Evolutionary conservation across 1,140 invertebrate genomes (phyloP).

Genomic region (Macrosteles quadrilineatus): DNA sequence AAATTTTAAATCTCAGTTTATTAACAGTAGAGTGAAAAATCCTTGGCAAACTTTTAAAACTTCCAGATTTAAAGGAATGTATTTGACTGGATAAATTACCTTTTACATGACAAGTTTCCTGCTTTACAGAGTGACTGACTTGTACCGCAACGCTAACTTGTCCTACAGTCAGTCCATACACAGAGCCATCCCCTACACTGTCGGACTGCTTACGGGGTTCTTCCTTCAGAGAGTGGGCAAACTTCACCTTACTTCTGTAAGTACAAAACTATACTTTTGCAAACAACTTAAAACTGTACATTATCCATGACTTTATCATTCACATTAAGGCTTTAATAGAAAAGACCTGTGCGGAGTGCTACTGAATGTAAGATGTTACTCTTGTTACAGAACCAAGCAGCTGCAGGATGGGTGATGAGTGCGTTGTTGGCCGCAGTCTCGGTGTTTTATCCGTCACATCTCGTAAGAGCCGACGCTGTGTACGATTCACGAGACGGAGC

Average conservation of each 20-base stretch:
- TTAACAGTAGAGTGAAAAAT: too few relatives aligned
- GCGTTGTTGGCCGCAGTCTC: conserved; percentile 56
- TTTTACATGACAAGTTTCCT: too few relatives aligned
- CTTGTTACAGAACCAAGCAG: conserved; percentile 45
- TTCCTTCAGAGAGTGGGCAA: conserved; percentile 48
- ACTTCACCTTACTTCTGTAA: background rate
- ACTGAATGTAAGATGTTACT: background rate
- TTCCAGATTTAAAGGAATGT: too few relatives aligned
- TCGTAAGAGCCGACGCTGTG: conserved; percentile 58
- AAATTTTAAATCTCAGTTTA: too few relatives aligned
- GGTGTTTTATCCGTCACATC: conserved; percentile 59
- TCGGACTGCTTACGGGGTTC: conserved; percentile 62
- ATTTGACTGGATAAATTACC: too few relatives aligned
- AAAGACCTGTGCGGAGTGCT: background rate
- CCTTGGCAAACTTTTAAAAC: too few relatives aligned
- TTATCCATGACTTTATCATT: background rate
- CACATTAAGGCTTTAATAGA: background rate
- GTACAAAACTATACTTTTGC: background rate
- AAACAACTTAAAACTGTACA: too few relatives aligned
- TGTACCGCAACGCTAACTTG: conserved; percentile 65
- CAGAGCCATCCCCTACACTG: conserved; percentile 63
- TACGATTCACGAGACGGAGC: conserved; percentile 62
- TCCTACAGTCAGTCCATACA: conserved; percentile 61
- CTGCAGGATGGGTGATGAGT: conserved; percentile 59
- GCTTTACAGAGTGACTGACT: conserved; percentile 60